Conservation (phyloP, 1,140 invertebrate genomes). For the Hermetia illucens region DNA sequence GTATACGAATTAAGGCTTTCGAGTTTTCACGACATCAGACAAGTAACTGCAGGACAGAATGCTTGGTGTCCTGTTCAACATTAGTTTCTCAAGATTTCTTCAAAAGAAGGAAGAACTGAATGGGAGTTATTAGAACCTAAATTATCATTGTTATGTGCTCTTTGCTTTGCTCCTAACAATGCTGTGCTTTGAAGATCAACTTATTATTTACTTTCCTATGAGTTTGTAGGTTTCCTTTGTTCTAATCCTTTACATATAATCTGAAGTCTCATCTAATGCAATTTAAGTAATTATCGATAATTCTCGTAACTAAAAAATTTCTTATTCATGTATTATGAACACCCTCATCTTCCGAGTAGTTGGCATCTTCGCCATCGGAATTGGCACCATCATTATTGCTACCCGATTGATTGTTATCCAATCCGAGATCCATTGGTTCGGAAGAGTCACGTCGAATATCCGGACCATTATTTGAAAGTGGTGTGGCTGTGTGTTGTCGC, state of each 20-base stretch:
- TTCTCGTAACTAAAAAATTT: background rate
- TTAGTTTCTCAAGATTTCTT: constrained; percentile 1
- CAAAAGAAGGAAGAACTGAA: background rate
- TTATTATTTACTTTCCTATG: background rate
- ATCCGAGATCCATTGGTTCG: constrained; percentile 23
- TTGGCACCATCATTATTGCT: constrained; percentile 14
- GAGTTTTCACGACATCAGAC: background rate
- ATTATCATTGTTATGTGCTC: background rate
- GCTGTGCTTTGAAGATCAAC: background rate
- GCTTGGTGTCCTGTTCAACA: too few species aligned
- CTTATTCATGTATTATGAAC: constrained; percentile 19
- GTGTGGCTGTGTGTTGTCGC: background rate
- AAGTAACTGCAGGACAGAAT: too few species aligned
- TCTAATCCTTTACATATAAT: background rate
- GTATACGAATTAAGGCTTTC: constrained; percentile 5
- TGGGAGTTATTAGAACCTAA: background rate
- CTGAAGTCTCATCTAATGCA: too few species aligned
- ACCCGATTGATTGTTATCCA: constrained; percentile 22
- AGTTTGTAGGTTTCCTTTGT: background rate
- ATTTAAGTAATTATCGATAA: background rate
- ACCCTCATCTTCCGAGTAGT: constrained; percentile 28
- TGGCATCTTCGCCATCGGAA: constrained; percentile 19
- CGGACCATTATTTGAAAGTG: constrained; percentile 4
- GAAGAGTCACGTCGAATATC: constrained; percentile 20
- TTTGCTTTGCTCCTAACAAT: background rate